These are phyloP conservation scores for Camptogramma bilineatum DNA, from an alignment of 2,888 invertebrate species.

Conservation along the genomic window DNA sequence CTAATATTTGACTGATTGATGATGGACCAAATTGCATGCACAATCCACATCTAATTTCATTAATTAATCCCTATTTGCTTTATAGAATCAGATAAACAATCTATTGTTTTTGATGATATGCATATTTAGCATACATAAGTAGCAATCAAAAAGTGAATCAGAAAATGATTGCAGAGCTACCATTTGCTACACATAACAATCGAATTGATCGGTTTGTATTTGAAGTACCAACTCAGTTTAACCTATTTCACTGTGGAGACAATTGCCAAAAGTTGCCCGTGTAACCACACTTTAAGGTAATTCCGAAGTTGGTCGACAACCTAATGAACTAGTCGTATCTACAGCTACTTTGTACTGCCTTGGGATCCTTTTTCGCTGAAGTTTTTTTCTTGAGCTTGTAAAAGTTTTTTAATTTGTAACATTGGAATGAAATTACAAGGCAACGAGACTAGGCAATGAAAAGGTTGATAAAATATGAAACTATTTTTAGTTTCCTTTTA, in stretches of 20 bases:
- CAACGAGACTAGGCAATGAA: neutral
- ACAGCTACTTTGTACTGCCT: constrained; percentile 6
- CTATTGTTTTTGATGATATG: too few relatives aligned
- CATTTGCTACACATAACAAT: too few relatives aligned
- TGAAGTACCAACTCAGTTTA: too few relatives aligned
- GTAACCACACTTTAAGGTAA: constrained; percentile 52
- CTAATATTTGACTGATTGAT: too few relatives aligned
- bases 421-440: neutral
- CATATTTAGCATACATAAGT: too few relatives aligned
- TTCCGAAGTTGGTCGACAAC: constrained; percentile 61
- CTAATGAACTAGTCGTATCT: constrained; percentile 54
- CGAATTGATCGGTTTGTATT: too few relatives aligned
- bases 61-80: too few relatives aligned
- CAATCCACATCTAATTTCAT: too few relatives aligned
- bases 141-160: too few relatives aligned
- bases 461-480: neutral
- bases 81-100: too few relatives aligned
- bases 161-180: too few relatives aligned
- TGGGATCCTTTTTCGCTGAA: neutral
- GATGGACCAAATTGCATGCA: too few relatives aligned
- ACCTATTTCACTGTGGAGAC: neutral
- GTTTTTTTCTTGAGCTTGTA: neutral
- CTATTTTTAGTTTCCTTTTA: neutral
- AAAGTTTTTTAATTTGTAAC: constrained; percentile 11
- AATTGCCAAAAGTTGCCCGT: constrained; percentile 3